Evolutionary conservation across 2,113 vertebrate genomes (phyloP).

Genomic region (Trematomus loennbergii): DNA sequence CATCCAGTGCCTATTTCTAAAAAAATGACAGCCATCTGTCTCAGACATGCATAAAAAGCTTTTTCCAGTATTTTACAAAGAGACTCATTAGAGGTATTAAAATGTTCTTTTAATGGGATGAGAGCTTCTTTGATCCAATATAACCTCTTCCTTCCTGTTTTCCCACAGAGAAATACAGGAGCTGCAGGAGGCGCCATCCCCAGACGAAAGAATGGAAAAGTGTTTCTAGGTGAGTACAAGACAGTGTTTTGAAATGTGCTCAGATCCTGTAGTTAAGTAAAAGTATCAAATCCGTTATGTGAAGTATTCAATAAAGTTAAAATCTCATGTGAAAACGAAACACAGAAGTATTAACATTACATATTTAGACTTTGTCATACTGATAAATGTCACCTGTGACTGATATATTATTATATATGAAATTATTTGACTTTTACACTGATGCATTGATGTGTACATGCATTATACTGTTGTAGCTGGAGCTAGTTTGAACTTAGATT

Average conservation of each 20-base stretch:
- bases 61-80: conserved; percentile 21
- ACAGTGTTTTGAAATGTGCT: not conserved
- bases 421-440: not conserved
- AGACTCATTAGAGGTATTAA: not conserved
- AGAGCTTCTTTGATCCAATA: conserved; percentile 9
- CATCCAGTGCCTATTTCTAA: conserved; percentile 62
- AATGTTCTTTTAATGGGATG: not conserved
- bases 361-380: too few relatives aligned
- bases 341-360: too few relatives aligned
- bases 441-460: not conserved
- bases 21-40: conserved; percentile 45
- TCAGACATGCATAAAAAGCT: not conserved
- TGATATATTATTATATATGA: not conserved
- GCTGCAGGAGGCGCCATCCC: conserved; percentile 93
- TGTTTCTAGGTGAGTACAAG: conserved; percentile 90
- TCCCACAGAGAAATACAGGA: conserved; percentile 92
- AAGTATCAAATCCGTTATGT: not conserved
- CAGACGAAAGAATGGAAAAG: conserved; percentile 92
- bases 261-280: not conserved
- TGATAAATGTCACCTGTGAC: not conserved
- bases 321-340: not conserved
- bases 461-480: not conserved
- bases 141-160: conserved; percentile 35
- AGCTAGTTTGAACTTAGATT: not conserved
- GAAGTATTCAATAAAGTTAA: not conserved